Base-by-base conservation (phyloP, 2,888 invertebrate genomes). In the Pachliopta kotzebuea region DNA sequence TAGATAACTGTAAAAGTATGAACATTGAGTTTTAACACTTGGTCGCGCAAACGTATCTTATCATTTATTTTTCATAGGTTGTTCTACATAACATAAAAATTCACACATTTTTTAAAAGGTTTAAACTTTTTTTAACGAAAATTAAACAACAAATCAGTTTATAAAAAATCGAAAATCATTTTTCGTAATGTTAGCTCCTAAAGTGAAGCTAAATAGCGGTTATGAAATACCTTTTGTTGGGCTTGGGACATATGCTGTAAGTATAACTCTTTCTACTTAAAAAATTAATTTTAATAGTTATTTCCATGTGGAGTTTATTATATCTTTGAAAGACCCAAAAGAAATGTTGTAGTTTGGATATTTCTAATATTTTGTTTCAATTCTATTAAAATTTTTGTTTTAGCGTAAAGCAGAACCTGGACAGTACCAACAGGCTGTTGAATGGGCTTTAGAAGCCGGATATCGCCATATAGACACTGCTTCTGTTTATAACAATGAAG, bases 171-270 rank as follows among this genome's bases (percentile, higher is more conserved):
- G 11, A 11, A 2, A 37, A n/a, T 7, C 4, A 0, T n/a, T 45
- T 45, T 0, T n/a, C 4, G n/a, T 18, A 24, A 37, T 42, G 54
- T n/a, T 54, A 74, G 73, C 79, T 76, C 70, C 78, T 79, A 59
- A 86, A 82, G 74, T 86, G 88, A 76, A 92, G 88, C 77, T 90
- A 42, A 74, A 74, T 1, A 93, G 92, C 87, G 94, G 94, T 14
- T 73, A 73, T 62, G 83, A 92, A 73, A 93, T 95, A 84, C 95
- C 95, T 0, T 76, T 93, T 37, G 72, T 95, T 66, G 95, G 95
- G 1, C 82, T 95, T 37, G 95, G 95, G n/a, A 95, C 95, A 0
- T 95, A 90, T 69, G 83, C 89, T 63, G 90, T 91, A 78, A 84
- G 84, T 83, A 61, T 31, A 42, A 23, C 45, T 18, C 61, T 45